Evolutionary conservation across 2,888 invertebrate species (phyloP).

Genomic region (Eristalis pertinax): DNA sequence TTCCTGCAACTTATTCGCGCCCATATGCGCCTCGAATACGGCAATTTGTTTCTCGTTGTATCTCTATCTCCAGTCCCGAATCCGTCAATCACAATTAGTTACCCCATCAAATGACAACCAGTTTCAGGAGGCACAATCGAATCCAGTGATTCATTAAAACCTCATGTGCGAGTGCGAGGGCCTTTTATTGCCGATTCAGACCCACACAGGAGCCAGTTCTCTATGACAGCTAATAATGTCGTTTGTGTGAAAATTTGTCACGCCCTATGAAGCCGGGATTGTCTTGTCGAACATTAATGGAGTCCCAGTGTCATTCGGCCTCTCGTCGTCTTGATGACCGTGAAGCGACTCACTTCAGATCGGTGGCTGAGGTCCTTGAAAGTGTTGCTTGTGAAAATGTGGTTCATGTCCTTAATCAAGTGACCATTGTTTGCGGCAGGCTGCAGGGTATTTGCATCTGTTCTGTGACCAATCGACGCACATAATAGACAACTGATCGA

Average conservation of each 20-base stretch:
- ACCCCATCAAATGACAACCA: slow-evolving; percentile 73
- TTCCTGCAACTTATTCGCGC: slow-evolving; percentile 60
- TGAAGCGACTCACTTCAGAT: slow-evolving; percentile 10
- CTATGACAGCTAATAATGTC: slow-evolving; percentile 57
- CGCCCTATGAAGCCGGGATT: slow-evolving; percentile 62
- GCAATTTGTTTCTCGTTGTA: slow-evolving; percentile 58
- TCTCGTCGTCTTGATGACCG: slow-evolving; percentile 35
- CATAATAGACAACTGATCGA: slow-evolving; percentile 69
- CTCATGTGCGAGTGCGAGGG: slow-evolving; percentile 49
- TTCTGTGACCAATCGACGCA: slow-evolving; percentile 67
- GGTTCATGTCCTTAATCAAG: slow-evolving; percentile 67
- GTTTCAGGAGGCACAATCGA: slow-evolving; percentile 37
- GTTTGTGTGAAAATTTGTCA: slow-evolving; percentile 70
- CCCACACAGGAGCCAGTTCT: slow-evolving; percentile 49
- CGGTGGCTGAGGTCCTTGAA: slow-evolving; percentile 28
- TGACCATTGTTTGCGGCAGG: slow-evolving; percentile 53
- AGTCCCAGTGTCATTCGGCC: slow-evolving; percentile 49
- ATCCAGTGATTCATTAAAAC: slow-evolving; percentile 66
- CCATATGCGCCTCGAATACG: slow-evolving; percentile 41
- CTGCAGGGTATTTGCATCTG: slow-evolving; percentile 60
- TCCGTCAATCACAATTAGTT: slow-evolving; percentile 80
- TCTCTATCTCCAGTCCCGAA: slow-evolving; percentile 62
- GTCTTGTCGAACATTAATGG: slow-evolving; percentile 61
- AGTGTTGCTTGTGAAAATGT: slow-evolving; percentile 24
- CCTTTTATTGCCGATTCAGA: slow-evolving; percentile 50